Evolutionary conservation across 2,888 invertebrate genomes (phyloP).

Genomic region (Leptinotarsa tumamoca): DNA sequence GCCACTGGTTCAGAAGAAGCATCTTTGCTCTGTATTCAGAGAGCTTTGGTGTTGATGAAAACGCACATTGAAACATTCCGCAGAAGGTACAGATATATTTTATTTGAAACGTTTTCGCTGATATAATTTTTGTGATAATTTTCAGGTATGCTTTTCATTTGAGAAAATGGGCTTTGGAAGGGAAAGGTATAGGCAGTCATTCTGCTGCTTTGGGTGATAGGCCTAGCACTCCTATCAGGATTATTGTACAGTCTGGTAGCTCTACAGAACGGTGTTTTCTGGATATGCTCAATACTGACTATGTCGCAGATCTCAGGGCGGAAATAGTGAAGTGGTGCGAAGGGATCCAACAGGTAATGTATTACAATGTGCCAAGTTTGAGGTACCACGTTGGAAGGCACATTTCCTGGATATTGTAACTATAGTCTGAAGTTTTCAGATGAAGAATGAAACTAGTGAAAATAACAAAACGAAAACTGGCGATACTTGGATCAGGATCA

Average conservation of each 20-base stretch:
- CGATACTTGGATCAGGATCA: conserved; percentile 82
- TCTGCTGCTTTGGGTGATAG: conserved; percentile 74
- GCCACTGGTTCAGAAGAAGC: conserved; percentile 74
- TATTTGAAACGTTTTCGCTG: background rate
- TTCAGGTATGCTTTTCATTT: conserved; percentile 87
- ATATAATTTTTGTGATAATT: background rate
- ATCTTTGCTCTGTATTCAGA: conserved; percentile 88
- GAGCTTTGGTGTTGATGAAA: conserved; percentile 87
- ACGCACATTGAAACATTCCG: conserved; percentile 95
- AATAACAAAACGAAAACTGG: conserved; percentile 64
- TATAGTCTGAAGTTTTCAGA: conserved; percentile 42
- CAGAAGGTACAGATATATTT: conserved; percentile 70
- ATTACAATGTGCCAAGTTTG: background rate
- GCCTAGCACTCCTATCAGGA: conserved; percentile 77
- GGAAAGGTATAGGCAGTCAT: conserved; percentile 82
- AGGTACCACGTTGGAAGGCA: background rate
- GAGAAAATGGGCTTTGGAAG: conserved; percentile 89
- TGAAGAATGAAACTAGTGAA: conserved; percentile 56
- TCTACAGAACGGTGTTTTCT: conserved; percentile 86
- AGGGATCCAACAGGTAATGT: conserved; percentile 65
- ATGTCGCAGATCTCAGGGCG: conserved; percentile 91
- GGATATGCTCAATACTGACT: conserved; percentile 86
- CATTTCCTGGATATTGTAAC: background rate
- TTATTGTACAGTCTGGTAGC: conserved; percentile 90
- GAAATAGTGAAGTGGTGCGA: conserved; percentile 98